Conservation (phyloP, 1,140 invertebrate genomes). For the Harpegnathos saltator region DNA sequence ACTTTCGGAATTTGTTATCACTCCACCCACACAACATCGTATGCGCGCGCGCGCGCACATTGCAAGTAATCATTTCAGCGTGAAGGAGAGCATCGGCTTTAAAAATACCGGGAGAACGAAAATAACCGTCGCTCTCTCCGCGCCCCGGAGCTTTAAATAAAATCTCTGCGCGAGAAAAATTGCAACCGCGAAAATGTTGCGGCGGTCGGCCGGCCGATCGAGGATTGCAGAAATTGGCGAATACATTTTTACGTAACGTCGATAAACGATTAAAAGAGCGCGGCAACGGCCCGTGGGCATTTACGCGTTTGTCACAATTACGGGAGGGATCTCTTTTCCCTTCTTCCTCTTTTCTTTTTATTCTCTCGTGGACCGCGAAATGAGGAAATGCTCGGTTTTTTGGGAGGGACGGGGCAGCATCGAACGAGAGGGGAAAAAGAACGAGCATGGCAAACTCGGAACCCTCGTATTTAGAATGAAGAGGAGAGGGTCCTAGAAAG, state of each 20-base stretch:
- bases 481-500: constrained; percentile 49
- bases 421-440: constrained; percentile 38
- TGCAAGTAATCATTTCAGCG: constrained; percentile 64
- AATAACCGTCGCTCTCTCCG: constrained; percentile 53
- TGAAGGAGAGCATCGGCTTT: constrained; percentile 59
- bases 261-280: constrained; percentile 14
- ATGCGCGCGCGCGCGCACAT: constrained; percentile 14
- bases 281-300: not conserved
- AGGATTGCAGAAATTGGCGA: constrained; percentile 49
- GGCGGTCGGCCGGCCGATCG: constrained; percentile 35
- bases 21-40: constrained; percentile 24
- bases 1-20: constrained; percentile 71
- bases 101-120: constrained; percentile 67
- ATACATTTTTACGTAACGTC: constrained; percentile 37
- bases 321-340: not conserved
- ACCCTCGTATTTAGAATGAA: constrained; percentile 18
- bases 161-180: constrained; percentile 61
- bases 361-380: not conserved
- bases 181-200: constrained; percentile 56
- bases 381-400: not conserved
- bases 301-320: constrained; percentile 52
- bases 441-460: constrained; percentile 9
- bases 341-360: not conserved
- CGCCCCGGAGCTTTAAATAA: constrained; percentile 48
- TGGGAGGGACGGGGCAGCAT: constrained; percentile 27